These are phyloP conservation scores for Sebastes miniatus DNA, from an alignment of 2,797 vertebrate species.

Conservation along the genomic window DNA sequence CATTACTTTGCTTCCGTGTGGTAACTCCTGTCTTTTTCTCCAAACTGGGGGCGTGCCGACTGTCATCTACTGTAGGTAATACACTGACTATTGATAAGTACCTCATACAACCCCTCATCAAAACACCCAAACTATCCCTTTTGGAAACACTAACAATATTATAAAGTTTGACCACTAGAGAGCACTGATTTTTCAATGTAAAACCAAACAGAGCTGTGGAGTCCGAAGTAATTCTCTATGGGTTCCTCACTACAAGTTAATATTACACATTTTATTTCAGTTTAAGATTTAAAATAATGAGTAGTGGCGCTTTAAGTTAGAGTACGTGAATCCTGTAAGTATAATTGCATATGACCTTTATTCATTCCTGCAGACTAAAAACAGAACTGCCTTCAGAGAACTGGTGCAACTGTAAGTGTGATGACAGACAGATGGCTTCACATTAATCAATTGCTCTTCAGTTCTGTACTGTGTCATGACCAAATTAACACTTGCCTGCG, in stretches of 20 bases:
- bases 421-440: slow-evolving; percentile 40
- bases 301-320: neutral
- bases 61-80: too few relatives aligned
- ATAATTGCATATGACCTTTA: slow-evolving; percentile 22
- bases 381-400: slow-evolving; percentile 33
- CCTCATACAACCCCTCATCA: too few relatives aligned
- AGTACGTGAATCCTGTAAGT: neutral
- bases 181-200: neutral
- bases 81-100: too few relatives aligned
- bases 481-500: slow-evolving; percentile 37
- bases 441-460: slow-evolving; percentile 27
- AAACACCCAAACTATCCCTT: too few relatives aligned
- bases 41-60: too few relatives aligned
- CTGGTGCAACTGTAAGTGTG: slow-evolving; percentile 25
- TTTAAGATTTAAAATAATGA: neutral
- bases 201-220: neutral
- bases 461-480: neutral
- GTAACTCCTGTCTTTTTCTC: too few relatives aligned
- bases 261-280: neutral
- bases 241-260: neutral
- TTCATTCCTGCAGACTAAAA: slow-evolving; percentile 47
- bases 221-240: neutral
- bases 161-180: neutral
- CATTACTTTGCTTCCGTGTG: too few relatives aligned
- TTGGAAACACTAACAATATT: neutral